Evolutionary conservation across 2,113 vertebrate genomes (phyloP).

Genomic region (Tinamus guttatus): DNA sequence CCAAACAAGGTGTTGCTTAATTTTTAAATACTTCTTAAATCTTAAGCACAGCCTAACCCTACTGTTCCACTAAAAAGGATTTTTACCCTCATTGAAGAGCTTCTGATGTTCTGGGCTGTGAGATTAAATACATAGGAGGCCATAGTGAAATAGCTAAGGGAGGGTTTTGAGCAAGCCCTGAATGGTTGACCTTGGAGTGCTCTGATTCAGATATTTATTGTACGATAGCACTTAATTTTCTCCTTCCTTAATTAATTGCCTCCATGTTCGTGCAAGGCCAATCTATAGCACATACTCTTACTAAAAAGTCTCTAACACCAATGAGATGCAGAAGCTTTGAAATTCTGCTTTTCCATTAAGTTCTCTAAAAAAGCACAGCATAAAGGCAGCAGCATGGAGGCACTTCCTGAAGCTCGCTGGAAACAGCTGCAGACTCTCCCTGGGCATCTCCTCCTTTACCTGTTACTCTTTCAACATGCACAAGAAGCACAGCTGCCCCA

Average conservation of each 20-base stretch:
- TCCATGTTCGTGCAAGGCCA: not conserved
- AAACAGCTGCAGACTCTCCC: not conserved
- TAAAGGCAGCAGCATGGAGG: not conserved
- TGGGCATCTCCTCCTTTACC: not conserved
- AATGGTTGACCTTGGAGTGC: not conserved
- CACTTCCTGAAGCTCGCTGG: not conserved
- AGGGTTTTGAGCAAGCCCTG: not conserved
- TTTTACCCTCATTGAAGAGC: not conserved
- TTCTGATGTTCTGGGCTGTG: not conserved
- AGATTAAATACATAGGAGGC: not conserved
- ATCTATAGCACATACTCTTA: not conserved
- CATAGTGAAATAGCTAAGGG: not conserved
- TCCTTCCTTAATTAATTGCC: not conserved
- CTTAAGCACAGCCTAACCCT: not conserved
- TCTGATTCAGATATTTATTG: not conserved
- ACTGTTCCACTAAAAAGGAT: not conserved
- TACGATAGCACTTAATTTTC: not conserved
- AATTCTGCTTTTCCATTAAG: not conserved
- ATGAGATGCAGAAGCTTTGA: not conserved
- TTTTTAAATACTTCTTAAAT: not conserved
- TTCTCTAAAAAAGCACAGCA: not conserved
- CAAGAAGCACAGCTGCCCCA: not conserved
- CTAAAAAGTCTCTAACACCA: not conserved
- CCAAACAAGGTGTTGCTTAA: not conserved
- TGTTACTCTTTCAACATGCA: not conserved